phyloP scores from a whole-genome alignment of 2,888 invertebrate genomes.

The Pilophorus perplexus region DNA sequence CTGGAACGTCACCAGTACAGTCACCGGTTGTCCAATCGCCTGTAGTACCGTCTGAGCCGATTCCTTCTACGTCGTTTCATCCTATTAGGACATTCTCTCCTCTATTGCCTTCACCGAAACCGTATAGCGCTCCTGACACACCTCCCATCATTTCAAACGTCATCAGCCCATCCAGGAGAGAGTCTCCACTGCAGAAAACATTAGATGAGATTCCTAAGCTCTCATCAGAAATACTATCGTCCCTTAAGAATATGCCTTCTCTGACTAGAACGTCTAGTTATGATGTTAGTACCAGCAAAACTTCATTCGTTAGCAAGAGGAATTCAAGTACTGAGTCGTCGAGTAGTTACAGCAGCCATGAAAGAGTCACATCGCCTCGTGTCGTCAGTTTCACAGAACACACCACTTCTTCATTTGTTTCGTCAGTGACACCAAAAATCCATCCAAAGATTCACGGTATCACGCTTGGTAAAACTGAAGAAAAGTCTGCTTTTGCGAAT shows the following conservation, averaged over 20 bases:
- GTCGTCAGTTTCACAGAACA: constrained; percentile 29
- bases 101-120: neutral
- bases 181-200: constrained; percentile 30
- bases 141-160: neutral
- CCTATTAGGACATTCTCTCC: too few species aligned
- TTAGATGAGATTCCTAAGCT: constrained; percentile 31
- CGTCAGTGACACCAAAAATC: neutral
- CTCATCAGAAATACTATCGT: constrained; percentile 33
- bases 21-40: too few species aligned
- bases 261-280: constrained; percentile 1
- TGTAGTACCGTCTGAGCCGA: neutral
- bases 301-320: neutral
- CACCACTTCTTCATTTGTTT: constrained; percentile 2
- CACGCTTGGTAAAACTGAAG: constrained; percentile 41
- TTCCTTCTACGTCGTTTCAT: neutral
- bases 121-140: too few species aligned
- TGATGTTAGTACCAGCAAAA: constrained; percentile 2
- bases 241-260: constrained; percentile 18
- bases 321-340: neutral
- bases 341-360: constrained; percentile 4
- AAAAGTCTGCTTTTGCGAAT: constrained; percentile 2
- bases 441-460: constrained; percentile 43
- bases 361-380: constrained; percentile 10
- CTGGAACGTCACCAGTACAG: too few species aligned
- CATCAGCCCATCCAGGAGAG: constrained; percentile 10